Evolutionary conservation across 1,140 invertebrate species (phyloP).

Genomic region (Triops cancriformis): DNA sequence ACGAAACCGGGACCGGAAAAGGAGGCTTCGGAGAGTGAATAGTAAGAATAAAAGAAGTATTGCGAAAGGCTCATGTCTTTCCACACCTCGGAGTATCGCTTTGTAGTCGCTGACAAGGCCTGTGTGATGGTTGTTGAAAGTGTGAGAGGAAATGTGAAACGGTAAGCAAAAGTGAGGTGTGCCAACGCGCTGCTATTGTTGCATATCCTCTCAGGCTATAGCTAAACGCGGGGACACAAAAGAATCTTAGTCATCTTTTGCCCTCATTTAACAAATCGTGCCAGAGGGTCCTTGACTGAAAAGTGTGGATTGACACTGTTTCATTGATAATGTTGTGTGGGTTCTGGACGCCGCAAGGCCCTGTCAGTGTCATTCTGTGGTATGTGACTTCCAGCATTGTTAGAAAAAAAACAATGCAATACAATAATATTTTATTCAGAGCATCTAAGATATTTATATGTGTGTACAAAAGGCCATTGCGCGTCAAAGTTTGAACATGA

Average conservation of each 20-base stretch:
- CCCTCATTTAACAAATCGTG: background rate
- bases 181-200: background rate
- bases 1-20: background rate
- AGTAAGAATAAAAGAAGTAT: background rate
- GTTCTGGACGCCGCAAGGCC: background rate
- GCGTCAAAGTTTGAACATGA: too few relatives aligned
- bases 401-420: too few relatives aligned
- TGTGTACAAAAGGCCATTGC: too few relatives aligned
- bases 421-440: too few relatives aligned
- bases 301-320: background rate
- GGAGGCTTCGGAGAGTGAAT: background rate
- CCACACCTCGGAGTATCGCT: background rate
- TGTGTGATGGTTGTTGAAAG: background rate
- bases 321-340: background rate
- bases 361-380: background rate
- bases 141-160: background rate
- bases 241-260: background rate
- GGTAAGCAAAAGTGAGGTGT: background rate
- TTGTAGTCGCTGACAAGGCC: background rate
- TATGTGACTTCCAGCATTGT: background rate
- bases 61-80: background rate
- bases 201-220: background rate
- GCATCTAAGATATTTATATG: too few relatives aligned
- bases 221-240: background rate
- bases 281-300: background rate